Conservation (phyloP, 2,797 vertebrate genomes). For the Triplophysa bombifrons region DNA sequence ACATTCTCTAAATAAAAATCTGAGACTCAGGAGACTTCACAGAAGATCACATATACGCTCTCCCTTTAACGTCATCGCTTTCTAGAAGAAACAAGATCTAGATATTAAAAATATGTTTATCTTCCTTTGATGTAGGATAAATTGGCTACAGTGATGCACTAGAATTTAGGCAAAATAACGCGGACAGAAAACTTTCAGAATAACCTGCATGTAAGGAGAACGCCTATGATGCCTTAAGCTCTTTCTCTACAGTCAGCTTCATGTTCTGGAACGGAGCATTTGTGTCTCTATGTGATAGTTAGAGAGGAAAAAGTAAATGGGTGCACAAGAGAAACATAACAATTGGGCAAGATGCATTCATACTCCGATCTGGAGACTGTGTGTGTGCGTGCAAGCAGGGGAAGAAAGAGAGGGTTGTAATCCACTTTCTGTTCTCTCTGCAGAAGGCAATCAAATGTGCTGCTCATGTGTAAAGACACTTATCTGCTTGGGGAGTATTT, state of each 20-base stretch:
- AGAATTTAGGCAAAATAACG: too few relatives aligned
- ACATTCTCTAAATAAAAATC: too few relatives aligned
- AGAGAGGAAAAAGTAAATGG: slow-evolving; percentile 31
- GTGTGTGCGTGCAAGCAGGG: slow-evolving; percentile 16
- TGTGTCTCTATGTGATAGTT: slow-evolving; percentile 16
- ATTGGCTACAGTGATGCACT: too few relatives aligned
- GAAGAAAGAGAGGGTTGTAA: slow-evolving; percentile 55
- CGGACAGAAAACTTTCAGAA: neutral
- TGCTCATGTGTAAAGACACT: slow-evolving; percentile 84
- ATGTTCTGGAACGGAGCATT: neutral
- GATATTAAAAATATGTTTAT: too few relatives aligned
- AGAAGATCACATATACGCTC: too few relatives aligned
- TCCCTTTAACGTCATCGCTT: too few relatives aligned
- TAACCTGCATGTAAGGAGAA: neutral
- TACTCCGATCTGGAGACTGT: slow-evolving; percentile 18
- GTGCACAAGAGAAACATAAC: slow-evolving; percentile 27
- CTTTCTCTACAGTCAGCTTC: neutral
- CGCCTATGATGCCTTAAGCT: neutral
- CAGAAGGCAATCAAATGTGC: slow-evolving; percentile 83
- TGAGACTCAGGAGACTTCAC: too few relatives aligned
- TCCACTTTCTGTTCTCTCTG: slow-evolving; percentile 71
- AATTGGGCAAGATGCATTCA: slow-evolving; percentile 44
- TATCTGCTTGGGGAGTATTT: slow-evolving; percentile 82
- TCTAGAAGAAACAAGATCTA: too few relatives aligned
- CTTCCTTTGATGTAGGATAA: too few relatives aligned